Evolutionary conservation across 2,888 invertebrate species (phyloP), one percentile per base, ranked within the genome.

Genomic region (Chorisops tibialis): DNA sequence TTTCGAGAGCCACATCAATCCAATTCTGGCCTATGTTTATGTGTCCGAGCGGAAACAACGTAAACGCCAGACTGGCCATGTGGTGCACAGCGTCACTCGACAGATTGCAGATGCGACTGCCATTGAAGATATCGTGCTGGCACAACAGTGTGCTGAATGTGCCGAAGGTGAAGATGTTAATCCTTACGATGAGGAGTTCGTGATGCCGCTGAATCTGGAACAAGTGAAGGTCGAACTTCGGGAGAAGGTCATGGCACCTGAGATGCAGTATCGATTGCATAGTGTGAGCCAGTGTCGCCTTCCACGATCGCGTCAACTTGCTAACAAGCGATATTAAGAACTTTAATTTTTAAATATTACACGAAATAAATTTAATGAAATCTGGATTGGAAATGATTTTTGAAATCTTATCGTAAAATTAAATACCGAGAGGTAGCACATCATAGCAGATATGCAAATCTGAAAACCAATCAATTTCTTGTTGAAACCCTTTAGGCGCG

Each of bases 1-100:
- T 18, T 70, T 84, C 4, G 84, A 84, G 69, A 65, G 73, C 1
- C 82, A 83, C 49, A 77, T 82, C 4, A 81, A 81, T 68, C 79
- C 79, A 19, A 75, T 84, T 6, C 79, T 83, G 3, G 79, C 82
- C 69, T 79, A 80, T 1, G 82, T 78, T 0, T 84, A 81, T 62
- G 66, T 71, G 2, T 61, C 68, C 4, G 74, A 77, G 58, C 71
- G 76, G 4, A 69, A 67, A 38, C 70, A 72, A 4, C 68, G 67
- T 35, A 70, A 72, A 16, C 65, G 65, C 9, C 50, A 64, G 0
- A 67, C 64, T n/a, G 74, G 78, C 0, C 66, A 63, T 49, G 79
- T 81, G 9, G 74, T 78, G 4, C 71, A 70, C n/a, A 70, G 72
- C 66, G 68, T 75, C 30, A 71, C 72, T 18, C 75, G 74, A 67